Evolutionary conservation across 2,888 invertebrate species (phyloP), one percentile per base, ranked within the genome.

Genomic region (Cartodere bifasciata): DNA sequence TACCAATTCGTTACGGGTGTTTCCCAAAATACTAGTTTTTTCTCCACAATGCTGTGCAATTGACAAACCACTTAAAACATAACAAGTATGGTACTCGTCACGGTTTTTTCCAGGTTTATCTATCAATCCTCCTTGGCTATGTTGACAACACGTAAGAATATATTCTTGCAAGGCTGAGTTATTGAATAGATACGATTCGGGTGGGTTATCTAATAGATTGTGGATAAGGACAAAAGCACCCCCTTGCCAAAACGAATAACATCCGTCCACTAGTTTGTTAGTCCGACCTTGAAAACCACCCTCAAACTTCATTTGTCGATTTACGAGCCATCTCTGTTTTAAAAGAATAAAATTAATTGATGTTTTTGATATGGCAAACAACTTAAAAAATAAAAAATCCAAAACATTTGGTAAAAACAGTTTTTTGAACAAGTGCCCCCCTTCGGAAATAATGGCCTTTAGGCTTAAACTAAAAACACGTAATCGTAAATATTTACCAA

Each of bases 171-270:
- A 65, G 28, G 92, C 87, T 45, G 70, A 71, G 57, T 82, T 79
- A 58, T 90, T 71, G 52, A 91, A 92, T 35, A 95, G 65, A 74
- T 72, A 79, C 48, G 60, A 52, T 53, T 70, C 52, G 50, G 67
- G 53, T 56, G 55, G 45, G 56, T 63, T 47, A 58, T 63, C 35
- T 28, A 31, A 26, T 40, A 85, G 67, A 35, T 75, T 74, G 56
- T 90, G 84, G 23, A 94, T 68, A 24, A 95, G 70, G 12, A 91
- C 87, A 55, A 95, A 84, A 24, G 81, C 73, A 28, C 86, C 94
- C 15, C 92, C 94, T 63, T 92, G 92, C 98, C 98, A 99, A 64
- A 95, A 99, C 1, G 94, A 94, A 58, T 98, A 98, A 59, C 98
- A 98, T 3, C 88, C 88, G 67, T 98, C 98, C 1, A 99, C 97